phyloP scores from a whole-genome alignment of 2,797 vertebrate species.

The Cossypha dichroa region DNA sequence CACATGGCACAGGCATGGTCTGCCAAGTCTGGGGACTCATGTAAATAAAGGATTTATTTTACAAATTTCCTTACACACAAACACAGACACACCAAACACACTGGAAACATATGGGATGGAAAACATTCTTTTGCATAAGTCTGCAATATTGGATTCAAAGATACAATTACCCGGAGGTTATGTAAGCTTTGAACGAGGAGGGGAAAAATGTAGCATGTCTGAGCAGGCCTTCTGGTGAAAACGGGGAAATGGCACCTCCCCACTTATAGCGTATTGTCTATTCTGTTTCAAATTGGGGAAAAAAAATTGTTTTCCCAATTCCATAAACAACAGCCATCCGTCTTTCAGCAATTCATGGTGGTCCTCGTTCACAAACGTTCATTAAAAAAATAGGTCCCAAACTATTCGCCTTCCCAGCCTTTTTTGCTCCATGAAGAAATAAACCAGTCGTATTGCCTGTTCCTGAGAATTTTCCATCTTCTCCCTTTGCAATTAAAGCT shows the following conservation, averaged over 20 bases:
- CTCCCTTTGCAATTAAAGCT: conserved; percentile 59
- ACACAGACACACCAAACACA: not conserved
- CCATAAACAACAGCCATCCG: conserved; percentile 73
- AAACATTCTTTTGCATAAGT: conserved; percentile 44
- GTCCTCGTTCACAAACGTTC: conserved; percentile 69
- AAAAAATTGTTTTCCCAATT: conserved; percentile 68
- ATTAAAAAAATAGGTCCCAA: conserved; percentile 27
- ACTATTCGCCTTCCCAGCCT: conserved; percentile 41
- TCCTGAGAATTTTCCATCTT: not conserved
- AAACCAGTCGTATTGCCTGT: conserved; percentile 10
- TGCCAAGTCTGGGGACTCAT: conserved; percentile 13
- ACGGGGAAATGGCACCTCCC: conserved; percentile 48
- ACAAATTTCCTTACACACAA: conserved; percentile 43
- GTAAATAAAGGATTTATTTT: conserved; percentile 55
- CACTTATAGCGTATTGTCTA: conserved; percentile 49
- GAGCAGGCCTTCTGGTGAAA: conserved; percentile 54
- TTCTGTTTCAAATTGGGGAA: conserved; percentile 73
- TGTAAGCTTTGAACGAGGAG: conserved; percentile 18
- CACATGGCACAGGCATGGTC: not conserved
- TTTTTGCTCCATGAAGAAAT: conserved; percentile 53
- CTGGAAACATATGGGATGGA: conserved; percentile 47
- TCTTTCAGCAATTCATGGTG: conserved; percentile 77
- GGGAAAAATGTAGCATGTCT: not conserved
- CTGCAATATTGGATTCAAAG: conserved; percentile 34
- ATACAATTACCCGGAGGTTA: conserved; percentile 40